A percentile compares a stretch with the other conserved stretches of the same genome.
These are phyloP conservation scores for Actinernus sp. DNA, from an alignment of 92 coral and sea anemone species.

Conservation along the genomic window DNA sequence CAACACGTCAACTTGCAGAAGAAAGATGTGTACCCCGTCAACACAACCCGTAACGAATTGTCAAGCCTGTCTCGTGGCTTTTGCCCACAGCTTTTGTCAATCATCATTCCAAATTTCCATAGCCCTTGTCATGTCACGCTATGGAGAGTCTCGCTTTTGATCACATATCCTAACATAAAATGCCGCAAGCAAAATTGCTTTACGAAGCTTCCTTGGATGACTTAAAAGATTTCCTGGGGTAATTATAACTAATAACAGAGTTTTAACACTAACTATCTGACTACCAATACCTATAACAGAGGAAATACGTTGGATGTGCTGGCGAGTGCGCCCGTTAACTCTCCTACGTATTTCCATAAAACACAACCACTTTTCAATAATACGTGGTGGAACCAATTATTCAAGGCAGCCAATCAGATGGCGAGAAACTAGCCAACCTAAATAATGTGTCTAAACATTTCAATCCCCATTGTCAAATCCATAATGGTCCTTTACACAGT, in stretches of 20 bases:
- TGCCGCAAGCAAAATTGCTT: neutral
- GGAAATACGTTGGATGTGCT: slow-evolving; percentile 42
- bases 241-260: no score
- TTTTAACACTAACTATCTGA: no score
- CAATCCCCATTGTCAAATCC: slow-evolving; percentile 96
- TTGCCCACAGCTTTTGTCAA: slow-evolving; percentile 99
- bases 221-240: no score
- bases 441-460: slow-evolving; percentile 99
- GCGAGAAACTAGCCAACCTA: slow-evolving; percentile 88
- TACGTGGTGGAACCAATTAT: slow-evolving; percentile 99
- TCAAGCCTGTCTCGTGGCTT: slow-evolving; percentile 99
- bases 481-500: slow-evolving; percentile 96
- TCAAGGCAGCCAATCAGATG: slow-evolving; percentile 87
- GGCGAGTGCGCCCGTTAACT: slow-evolving; percentile 73
- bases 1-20: slow-evolving; percentile 99
- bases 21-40: slow-evolving; percentile 99
- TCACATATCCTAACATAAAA: slow-evolving; percentile 32
- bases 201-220: neutral
- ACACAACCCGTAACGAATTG: slow-evolving; percentile 99
- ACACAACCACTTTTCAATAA: slow-evolving; percentile 97
- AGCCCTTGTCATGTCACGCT: slow-evolving; percentile 89
- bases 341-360: slow-evolving; percentile 90
- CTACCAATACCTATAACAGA: neutral
- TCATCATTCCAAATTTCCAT: slow-evolving; percentile 99
- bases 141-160: slow-evolving; percentile 81